Evolutionary conservation across 1,140 invertebrate genomes (phyloP).

Genomic region (Drosophila sucinea): DNA sequence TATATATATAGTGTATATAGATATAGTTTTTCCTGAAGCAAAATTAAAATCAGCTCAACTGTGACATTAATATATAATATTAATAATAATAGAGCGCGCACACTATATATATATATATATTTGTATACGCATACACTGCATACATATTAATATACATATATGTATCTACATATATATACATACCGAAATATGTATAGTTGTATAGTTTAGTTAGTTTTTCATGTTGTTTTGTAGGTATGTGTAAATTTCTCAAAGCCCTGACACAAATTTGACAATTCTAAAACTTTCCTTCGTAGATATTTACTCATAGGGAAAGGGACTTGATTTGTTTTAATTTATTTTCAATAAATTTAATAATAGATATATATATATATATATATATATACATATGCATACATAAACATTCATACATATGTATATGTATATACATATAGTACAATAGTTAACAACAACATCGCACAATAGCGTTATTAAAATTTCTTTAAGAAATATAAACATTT

Average conservation of each 20-base stretch:
- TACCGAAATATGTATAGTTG: not conserved
- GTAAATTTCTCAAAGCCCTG: constrained; percentile 52
- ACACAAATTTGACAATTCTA: constrained; percentile 32
- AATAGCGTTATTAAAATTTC: constrained; percentile 83
- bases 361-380: constrained; percentile 18
- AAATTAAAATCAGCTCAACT: constrained; percentile 63
- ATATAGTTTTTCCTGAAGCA: constrained; percentile 37
- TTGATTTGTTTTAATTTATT: constrained; percentile 57
- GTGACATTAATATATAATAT: constrained; percentile 81
- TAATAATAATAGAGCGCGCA: constrained; percentile 64
- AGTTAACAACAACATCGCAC: constrained; percentile 83
- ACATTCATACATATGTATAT: constrained; percentile 7
- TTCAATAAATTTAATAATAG: constrained; percentile 62
- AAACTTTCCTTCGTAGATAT: constrained; percentile 23
- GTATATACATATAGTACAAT: constrained; percentile 69
- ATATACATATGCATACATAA: constrained; percentile 16
- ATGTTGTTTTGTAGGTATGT: constrained; percentile 20
- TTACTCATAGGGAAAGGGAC: constrained; percentile 39
- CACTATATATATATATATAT: constrained; percentile 55
- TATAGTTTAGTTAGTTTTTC: constrained; percentile 14
- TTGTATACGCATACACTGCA: constrained; percentile 19
- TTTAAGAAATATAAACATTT: constrained; percentile 83
- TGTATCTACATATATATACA: constrained; percentile 17
- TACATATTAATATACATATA: constrained; percentile 14
- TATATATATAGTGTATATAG: constrained; percentile 28